Evolutionary conservation across 37 sponge, comb jelly and placozoan genomes (phyloP).

Genomic region (Beroe ovata): DNA sequence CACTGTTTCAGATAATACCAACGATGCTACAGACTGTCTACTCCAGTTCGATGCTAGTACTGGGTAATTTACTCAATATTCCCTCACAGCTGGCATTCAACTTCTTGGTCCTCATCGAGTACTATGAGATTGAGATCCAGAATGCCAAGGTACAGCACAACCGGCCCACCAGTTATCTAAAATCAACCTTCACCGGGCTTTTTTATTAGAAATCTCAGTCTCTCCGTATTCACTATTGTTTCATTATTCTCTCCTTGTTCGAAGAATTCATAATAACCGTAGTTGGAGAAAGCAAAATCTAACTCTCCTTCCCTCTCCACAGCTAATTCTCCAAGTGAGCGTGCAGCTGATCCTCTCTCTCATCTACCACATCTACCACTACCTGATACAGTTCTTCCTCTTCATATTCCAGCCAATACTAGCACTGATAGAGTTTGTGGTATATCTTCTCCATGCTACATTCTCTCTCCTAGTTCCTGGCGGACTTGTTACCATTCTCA

Average conservation of each 20-base stretch:
- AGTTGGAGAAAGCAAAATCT: too few species aligned
- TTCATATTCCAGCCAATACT: slow-evolving; percentile 40
- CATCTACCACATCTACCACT: slow-evolving; percentile 18
- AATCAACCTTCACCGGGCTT: too few species aligned
- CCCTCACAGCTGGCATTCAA: slow-evolving; percentile 17
- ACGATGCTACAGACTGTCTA: slow-evolving; percentile 50
- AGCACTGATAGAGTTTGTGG: slow-evolving; percentile 7
- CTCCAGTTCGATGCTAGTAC: neutral
- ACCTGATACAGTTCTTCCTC: neutral
- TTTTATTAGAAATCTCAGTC: too few species aligned
- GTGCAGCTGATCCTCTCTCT: slow-evolving; percentile 52
- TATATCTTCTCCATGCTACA: slow-evolving; percentile 30
- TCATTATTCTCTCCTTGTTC: too few species aligned
- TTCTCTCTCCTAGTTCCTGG: slow-evolving; percentile 29
- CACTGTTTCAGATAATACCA: slow-evolving; percentile 42
- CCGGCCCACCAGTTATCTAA: too few species aligned
- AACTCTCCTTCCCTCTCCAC: neutral
- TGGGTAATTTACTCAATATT: neutral
- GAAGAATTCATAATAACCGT: too few species aligned
- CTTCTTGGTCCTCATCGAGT: slow-evolving; percentile 30
- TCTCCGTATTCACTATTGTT: too few species aligned
- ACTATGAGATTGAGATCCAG: slow-evolving; percentile 38
- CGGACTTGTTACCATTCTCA: slow-evolving; percentile 41
- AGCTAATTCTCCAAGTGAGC: slow-evolving; percentile 26
- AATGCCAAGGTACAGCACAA: slow-evolving; percentile 37